These are phyloP conservation scores for Agapornis roseicollis DNA, from an alignment of 2,113 vertebrate genomes.

Conservation along the genomic window DNA sequence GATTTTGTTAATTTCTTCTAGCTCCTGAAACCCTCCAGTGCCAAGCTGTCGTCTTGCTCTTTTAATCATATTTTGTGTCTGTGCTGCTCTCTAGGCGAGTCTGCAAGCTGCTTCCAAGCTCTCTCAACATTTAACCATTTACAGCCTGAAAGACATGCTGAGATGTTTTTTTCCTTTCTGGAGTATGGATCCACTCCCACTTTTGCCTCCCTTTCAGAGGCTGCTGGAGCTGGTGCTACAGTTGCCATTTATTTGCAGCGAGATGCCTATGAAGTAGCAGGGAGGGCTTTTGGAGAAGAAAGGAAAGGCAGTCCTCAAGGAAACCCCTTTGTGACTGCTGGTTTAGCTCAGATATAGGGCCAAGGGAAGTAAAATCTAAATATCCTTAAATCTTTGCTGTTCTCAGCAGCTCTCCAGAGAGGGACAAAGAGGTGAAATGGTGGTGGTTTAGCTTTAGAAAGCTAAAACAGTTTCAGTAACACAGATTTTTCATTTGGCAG, in stretches of 20 bases:
- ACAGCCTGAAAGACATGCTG: not conserved
- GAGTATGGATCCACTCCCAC: not conserved
- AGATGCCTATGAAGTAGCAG: fast-evolving
- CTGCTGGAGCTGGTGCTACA: not conserved
- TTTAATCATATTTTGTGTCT: constrained; percentile 14
- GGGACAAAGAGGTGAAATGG: not conserved
- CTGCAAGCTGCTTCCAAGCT: not conserved
- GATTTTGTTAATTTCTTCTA: not conserved
- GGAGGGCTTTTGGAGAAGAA: not conserved
- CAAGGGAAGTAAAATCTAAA: not conserved
- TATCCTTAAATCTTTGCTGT: not conserved
- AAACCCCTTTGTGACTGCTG: not conserved
- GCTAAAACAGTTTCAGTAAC: not conserved
- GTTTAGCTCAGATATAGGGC: not conserved
- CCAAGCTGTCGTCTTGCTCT: constrained; percentile 48
- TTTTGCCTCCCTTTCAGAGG: not conserved
- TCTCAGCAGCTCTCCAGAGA: not conserved
- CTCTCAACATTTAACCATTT: not conserved
- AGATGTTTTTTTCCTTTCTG: not conserved
- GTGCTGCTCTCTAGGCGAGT: not conserved
- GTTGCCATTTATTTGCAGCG: not conserved
- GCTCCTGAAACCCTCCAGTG: constrained; percentile 36
- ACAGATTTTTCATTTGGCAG: not conserved
- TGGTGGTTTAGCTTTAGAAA: not conserved
- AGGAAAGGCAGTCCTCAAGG: not conserved